These are phyloP conservation scores for Chelon labrosus DNA, from an alignment of 2,797 vertebrate species.

Conservation along the genomic window DNA sequence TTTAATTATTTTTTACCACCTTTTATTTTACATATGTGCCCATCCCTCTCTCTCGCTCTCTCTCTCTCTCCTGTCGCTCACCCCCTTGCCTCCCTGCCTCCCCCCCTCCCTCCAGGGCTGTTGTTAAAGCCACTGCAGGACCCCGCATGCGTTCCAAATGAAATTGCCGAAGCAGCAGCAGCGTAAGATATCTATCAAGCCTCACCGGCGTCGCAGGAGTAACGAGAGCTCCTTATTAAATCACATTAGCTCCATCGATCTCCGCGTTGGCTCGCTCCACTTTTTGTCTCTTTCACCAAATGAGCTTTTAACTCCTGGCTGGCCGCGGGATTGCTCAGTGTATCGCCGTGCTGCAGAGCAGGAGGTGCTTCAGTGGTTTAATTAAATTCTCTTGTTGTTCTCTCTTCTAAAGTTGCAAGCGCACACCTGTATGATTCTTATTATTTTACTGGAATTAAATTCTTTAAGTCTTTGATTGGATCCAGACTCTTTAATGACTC, in stretches of 20 bases:
- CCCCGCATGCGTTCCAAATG: slow-evolving; percentile 81
- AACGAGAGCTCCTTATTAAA: slow-evolving; percentile 83
- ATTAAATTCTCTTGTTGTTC: slow-evolving; percentile 2
- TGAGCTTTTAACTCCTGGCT: slow-evolving; percentile 80
- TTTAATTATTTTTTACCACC: background rate
- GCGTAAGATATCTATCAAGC: slow-evolving; percentile 80
- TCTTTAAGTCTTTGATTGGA: slow-evolving; percentile 6
- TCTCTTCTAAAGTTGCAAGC: background rate
- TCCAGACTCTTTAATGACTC: slow-evolving; percentile 8
- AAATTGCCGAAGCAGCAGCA: slow-evolving; percentile 77
- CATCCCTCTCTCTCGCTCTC: slow-evolving; percentile 25
- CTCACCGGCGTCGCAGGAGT: slow-evolving; percentile 60
- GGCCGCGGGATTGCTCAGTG: slow-evolving; percentile 65
- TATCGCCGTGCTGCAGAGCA: slow-evolving; percentile 31
- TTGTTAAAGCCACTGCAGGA: slow-evolving; percentile 64
- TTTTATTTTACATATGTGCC: slow-evolving; percentile 32
- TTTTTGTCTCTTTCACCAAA: slow-evolving; percentile 81
- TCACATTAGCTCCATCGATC: slow-evolving; percentile 84
- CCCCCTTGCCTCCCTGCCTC: background rate
- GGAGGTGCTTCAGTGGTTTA: too few species aligned
- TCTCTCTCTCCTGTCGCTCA: background rate
- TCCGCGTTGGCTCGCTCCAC: slow-evolving; percentile 68
- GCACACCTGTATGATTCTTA: background rate
- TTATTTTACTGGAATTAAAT: slow-evolving; percentile 12
- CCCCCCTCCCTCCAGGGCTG: slow-evolving; percentile 31